Evolutionary conservation across 2,113 vertebrate genomes (phyloP), one percentile per base, ranked within the genome.

Genomic region (Hyla sarda): DNA sequence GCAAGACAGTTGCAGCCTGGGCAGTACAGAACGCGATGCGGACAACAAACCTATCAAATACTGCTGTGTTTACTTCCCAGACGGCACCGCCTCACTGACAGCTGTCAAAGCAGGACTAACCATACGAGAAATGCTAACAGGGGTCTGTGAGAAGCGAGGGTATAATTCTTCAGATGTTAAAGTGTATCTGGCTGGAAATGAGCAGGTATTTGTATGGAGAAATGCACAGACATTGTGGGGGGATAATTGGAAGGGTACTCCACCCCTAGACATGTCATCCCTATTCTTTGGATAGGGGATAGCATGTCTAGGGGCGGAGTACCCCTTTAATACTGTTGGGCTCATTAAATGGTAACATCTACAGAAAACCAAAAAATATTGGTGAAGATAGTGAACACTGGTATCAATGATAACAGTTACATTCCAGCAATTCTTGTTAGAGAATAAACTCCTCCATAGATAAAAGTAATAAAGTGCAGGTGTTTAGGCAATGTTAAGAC

Each of bases 61-160:
- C 85, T 99, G 98, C 92, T 99, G 98, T 0, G 96, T 99, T 85
- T 98, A 96, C 90, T 92, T 99, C 62, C 98, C 98, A 0, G 98
- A 99, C 0, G 97, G 97, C 88, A 98, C 97, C 0, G 97, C 97
- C 82, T 99, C 98, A 0, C 91, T 99, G 90, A 95, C 95, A 50
- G 93, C 96, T 0, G 89, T 96, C 5, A 95, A 93, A 7, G 90
- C 94, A 0, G 96, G 97, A 16, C 90, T 94, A 72, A 93, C 93
- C 82, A 95, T 99, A 87, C 96, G 96, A 0, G 95, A 95, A 83
- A 97, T 99, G 96, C 92, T 99, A 89, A 88, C 93, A 0, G 93
- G 96, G 82, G 94, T 99, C 73, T 99, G 98, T 23, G 96, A 98
- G 93, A 99, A 99, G 88, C 95, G 98, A 0, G 96, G 97, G 77